phyloP scores from a whole-genome alignment of 2,113 vertebrate genomes.

The Nothoprocta pentlandii region DNA sequence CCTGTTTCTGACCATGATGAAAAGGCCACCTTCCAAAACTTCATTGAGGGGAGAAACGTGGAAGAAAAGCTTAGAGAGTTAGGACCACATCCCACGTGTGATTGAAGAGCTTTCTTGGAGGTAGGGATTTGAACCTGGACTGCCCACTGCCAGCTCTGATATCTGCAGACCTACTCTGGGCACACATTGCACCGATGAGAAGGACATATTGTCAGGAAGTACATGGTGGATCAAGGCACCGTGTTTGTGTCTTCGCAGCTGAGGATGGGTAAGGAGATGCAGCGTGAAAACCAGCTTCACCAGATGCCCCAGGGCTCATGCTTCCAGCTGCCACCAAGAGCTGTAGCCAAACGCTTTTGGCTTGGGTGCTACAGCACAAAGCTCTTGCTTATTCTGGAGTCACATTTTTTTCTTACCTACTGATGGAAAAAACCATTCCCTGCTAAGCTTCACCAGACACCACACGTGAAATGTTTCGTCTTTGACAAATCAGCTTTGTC shows the following conservation, averaged over 20 bases:
- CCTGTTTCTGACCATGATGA: fast-evolving
- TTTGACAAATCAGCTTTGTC: too few relatives aligned
- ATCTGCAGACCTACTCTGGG: background rate
- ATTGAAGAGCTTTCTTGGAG: fast-evolving
- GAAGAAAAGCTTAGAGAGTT: background rate
- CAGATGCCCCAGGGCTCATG: background rate
- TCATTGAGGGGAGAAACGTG: background rate
- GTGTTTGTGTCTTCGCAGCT: fast-evolving
- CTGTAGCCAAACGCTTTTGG: background rate
- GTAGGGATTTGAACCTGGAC: background rate
- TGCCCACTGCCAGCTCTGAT: background rate
- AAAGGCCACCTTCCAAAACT: fast-evolving
- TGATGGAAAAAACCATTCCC: background rate
- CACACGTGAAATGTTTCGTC: background rate
- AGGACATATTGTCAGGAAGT: background rate
- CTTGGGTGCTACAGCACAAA: fast-evolving
- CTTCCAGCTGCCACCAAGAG: background rate
- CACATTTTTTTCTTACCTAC: background rate
- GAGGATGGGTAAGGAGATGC: background rate
- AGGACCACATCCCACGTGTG: fast-evolving
- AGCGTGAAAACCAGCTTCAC: background rate
- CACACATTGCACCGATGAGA: fast-evolving
- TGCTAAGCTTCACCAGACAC: background rate
- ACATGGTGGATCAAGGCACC: fast-evolving
- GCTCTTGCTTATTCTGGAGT: background rate